Percentiles rank a stretch among this genome's conserved stretches.
Conservation (phyloP, 2,113 vertebrate species). For the Campylomormyrus tamandua region DNA sequence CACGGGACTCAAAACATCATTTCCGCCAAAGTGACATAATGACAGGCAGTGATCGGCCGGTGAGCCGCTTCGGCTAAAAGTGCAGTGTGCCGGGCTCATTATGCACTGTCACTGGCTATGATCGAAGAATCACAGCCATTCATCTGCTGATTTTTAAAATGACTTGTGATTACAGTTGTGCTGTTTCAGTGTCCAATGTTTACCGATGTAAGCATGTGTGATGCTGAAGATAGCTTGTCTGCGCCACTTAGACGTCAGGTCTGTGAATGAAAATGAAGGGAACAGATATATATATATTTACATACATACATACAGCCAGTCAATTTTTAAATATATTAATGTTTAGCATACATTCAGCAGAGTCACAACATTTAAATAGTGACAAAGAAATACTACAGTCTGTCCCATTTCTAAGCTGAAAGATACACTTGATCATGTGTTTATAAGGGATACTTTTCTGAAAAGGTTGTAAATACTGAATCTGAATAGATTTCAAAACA, state of each 20-base stretch:
- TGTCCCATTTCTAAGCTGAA: background rate
- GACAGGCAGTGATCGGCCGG: background rate
- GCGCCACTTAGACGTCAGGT: background rate
- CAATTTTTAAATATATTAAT: background rate
- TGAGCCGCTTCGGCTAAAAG: background rate
- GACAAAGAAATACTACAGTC: background rate
- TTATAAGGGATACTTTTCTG: background rate
- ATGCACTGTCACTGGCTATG: background rate
- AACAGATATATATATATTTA: background rate
- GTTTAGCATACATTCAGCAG: background rate
- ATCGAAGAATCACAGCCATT: background rate
- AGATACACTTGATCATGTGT: background rate
- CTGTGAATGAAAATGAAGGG: background rate
- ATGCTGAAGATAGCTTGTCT: background rate
- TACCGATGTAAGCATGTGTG: background rate
- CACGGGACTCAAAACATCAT: background rate
- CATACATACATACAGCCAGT: background rate
- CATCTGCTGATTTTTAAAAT: background rate
- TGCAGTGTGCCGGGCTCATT: background rate
- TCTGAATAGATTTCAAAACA: background rate
- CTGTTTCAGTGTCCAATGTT: background rate
- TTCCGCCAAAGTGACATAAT: slow-evolving; percentile 5
- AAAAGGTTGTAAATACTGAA: background rate
- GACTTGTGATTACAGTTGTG: background rate
- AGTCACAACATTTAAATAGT: background rate